phyloP scores from a whole-genome alignment of 2,113 vertebrate species.

The Microtus oregoni region DNA sequence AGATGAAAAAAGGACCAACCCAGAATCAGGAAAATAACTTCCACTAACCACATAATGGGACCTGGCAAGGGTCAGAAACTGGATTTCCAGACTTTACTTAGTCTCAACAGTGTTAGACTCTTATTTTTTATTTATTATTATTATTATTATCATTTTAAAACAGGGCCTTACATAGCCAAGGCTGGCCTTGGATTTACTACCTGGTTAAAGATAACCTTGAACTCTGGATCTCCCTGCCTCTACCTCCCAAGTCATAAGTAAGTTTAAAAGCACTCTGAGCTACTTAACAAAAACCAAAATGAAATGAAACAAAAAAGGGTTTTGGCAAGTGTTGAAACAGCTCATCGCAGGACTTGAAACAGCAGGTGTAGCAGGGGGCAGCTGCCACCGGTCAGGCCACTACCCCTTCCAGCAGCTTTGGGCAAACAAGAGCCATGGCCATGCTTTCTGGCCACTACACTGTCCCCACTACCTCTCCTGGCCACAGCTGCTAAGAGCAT shows the following conservation, averaged over 20 bases:
- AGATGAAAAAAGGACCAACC: accelerated
- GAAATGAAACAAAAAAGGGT: background rate
- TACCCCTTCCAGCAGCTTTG: background rate
- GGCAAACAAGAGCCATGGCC: background rate
- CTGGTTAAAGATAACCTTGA: background rate
- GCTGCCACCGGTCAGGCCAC: background rate
- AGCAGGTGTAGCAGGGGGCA: background rate
- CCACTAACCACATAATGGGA: background rate
- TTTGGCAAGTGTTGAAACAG: background rate
- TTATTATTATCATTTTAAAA: background rate
- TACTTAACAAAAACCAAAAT: background rate
- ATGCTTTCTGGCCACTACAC: background rate
- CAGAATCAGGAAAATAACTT: background rate
- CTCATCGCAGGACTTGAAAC: background rate
- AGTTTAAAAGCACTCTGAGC: background rate
- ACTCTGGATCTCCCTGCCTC: background rate
- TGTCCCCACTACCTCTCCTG: constrained; percentile 80
- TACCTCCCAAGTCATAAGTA: background rate
- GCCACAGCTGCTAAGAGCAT: constrained; percentile 73
- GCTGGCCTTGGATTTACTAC: background rate
- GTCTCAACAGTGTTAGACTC: background rate
- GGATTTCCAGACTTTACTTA: background rate
- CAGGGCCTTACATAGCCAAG: background rate
- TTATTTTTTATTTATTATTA: background rate
- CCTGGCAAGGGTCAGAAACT: background rate